Evolutionary conservation across 2,888 invertebrate species (phyloP).

Genomic region (Buathra laborator): DNA sequence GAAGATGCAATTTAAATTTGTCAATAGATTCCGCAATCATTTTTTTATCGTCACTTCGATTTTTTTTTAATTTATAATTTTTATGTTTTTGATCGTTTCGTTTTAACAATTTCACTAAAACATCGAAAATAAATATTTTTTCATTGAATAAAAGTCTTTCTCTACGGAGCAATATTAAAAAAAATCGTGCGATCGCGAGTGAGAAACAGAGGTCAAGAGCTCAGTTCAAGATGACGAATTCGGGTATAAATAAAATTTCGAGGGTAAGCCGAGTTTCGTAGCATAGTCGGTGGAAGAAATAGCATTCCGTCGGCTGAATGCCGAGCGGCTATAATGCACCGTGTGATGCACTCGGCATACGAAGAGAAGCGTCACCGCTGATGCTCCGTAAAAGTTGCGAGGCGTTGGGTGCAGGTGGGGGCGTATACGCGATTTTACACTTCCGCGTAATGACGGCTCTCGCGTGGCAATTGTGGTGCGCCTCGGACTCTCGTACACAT

Average conservation of each 20-base stretch:
- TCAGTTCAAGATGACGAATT: constrained; percentile 31
- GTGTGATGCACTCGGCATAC: not conserved
- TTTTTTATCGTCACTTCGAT: no score
- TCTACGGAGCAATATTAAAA: not conserved
- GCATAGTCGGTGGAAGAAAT: constrained; percentile 11
- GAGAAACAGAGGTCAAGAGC: no score
- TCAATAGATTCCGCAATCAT: no score
- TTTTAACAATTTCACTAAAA: no score
- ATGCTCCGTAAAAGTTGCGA: constrained; percentile 57
- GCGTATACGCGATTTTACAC: constrained; percentile 54
- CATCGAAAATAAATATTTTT: no score
- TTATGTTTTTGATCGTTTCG: no score
- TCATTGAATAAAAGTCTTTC: not conserved
- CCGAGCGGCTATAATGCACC: constrained; percentile 15
- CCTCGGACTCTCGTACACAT: not conserved
- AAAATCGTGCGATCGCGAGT: not conserved
- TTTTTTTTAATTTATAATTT: no score
- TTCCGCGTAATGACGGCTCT: constrained; percentile 66
- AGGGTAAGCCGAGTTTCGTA: constrained; percentile 23
- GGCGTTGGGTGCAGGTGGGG: constrained; percentile 26
- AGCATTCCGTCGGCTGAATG: constrained; percentile 5
- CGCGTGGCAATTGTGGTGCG: constrained; percentile 53
- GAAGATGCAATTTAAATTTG: no score
- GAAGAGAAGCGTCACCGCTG: not conserved
- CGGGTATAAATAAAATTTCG: constrained; percentile 20